Evolutionary conservation across 2,888 invertebrate species (phyloP), one percentile per base, ranked within the genome.

Genomic region (Tridacna gigas): DNA sequence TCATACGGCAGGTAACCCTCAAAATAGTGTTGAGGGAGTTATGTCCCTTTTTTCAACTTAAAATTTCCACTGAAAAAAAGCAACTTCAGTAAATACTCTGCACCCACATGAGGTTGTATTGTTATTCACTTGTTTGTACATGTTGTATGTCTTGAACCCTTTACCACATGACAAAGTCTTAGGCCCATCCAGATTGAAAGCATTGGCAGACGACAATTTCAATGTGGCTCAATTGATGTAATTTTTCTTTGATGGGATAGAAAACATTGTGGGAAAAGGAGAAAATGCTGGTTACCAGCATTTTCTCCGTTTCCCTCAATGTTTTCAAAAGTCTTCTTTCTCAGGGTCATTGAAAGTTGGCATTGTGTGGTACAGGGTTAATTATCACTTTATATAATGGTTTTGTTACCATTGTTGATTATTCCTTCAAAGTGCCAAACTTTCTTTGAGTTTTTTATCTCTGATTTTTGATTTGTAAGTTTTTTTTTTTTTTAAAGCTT

Each of bases 371-470:
- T 37, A 37, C 2, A 37, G 37, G 7, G 37, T 37, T 37, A 4
- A 37, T 37, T 9, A 56, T 56, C 9, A 56, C 18, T 56, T 3
- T 5, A 9, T 20, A 20, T 9, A n/a, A 56, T 56, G 56, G n/a
- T 56, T 20, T 18, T 56, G 28, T 26, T 28, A 20, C 45, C 15
- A 45, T 60, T 28, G 63, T 71, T 71, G 78, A 78, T 71, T 47
- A 71, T 71, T 69, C 71, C 71, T 47, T 51, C 51, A 26, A 51
- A 51, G 71, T 71, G 71, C 71, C 71, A 71, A 71, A 25, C n/a
- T 63, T 63, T 63, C 4, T 13, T 25, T 63, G 5, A 4, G 9
- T 25, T 37, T 37, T 22, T 63, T 63, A n/a, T 63, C 2, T 63
- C 25, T 25, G 15, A 63, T 22, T 22, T 22, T 56, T 63, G 20